Evolutionary conservation across 2,888 invertebrate genomes (phyloP).

Genomic region (Monochamus alternatus): DNA sequence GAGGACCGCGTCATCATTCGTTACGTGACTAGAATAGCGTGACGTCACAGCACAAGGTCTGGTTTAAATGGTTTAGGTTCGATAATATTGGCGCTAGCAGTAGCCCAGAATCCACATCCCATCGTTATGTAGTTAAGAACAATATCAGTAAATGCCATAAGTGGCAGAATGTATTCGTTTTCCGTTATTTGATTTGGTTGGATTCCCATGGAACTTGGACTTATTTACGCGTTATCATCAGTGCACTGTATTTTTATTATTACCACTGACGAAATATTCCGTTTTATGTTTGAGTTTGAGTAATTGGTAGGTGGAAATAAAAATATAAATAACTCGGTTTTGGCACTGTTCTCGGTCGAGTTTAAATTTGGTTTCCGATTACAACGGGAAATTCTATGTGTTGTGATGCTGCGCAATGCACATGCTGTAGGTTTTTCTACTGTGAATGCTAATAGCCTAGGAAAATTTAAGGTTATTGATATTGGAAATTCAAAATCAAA

Average conservation of each 20-base stretch:
- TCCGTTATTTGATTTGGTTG: conserved; percentile 14
- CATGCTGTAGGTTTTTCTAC: too few relatives aligned
- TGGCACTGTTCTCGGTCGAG: conserved; percentile 23
- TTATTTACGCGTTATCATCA: conserved; percentile 10
- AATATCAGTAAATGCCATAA: not conserved
- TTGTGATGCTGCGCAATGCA: not conserved
- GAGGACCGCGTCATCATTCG: conserved; percentile 52
- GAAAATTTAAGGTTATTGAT: not conserved
- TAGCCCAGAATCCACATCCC: conserved; percentile 9
- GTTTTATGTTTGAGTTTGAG: conserved; percentile 17
- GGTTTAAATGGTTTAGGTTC: conserved; percentile 44
- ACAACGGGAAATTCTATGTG: not conserved
- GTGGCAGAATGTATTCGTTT: not conserved
- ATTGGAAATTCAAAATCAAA: not conserved
- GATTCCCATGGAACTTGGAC: conserved; percentile 19
- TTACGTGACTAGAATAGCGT: conserved; percentile 57
- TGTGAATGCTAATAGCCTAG: not conserved
- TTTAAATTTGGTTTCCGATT: conserved; percentile 23
- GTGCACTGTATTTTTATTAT: conserved; percentile 21
- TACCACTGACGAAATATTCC: conserved; percentile 23
- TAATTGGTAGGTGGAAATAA: conserved; percentile 35
- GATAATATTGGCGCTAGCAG: conserved; percentile 30
- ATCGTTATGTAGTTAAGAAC: conserved; percentile 17
- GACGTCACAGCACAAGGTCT: conserved; percentile 57
- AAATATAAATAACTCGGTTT: conserved; percentile 33